Base-by-base conservation (phyloP, 2,888 invertebrate species). In the Tetragonula carbonaria region DNA sequence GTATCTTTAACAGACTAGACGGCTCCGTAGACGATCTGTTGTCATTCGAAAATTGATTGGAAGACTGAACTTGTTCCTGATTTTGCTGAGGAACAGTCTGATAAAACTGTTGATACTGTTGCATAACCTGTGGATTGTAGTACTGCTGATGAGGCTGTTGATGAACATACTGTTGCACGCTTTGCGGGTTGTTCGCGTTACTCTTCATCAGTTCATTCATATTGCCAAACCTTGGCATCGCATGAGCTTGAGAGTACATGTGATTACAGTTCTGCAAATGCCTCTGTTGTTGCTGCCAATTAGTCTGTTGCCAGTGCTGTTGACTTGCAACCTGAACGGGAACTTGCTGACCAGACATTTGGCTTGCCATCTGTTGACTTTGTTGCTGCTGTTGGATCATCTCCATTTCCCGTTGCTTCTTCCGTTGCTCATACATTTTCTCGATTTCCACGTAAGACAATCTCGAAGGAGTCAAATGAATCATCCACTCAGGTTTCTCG, bases 401-500 rank as follows among this genome's bases (percentile, higher is more conserved):
- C 4, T 73, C 63, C 14, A 28, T 6, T 11, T 62, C 33, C 4
- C 14, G 62, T 3, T 79, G 76, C 45, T 33, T 74, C 13, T 33
- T 65, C 8, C 18, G 45, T 11, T 71, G 13, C 14, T 84, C 67
- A 0, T 72, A 14, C 51, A 82, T 13, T 28, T 53, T 88, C 51
- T 88, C 88, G 2, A 87, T 18, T n/a, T 90, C 87, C 11, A 33
- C 66, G 62, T 92, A 92, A 28, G 93, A 87, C 38, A 92, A 84
- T 16, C 91, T 87, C 0, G 92, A 86, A 3, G 93, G 93, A 0
- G 93, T 93, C 13, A 93, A 87, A 23, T 91, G 92, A 21, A 87
- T n/a, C 93, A 93, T 93, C 93, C 93, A 93, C 33, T 93, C 92
- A 0, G 93, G 93, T 66, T 93, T 93, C n/a, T 90, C 91, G 38